Evolutionary conservation across 2,113 vertebrate genomes (phyloP), one percentile per base, ranked within the genome.

Genomic region (Osmerus eperlanus): DNA sequence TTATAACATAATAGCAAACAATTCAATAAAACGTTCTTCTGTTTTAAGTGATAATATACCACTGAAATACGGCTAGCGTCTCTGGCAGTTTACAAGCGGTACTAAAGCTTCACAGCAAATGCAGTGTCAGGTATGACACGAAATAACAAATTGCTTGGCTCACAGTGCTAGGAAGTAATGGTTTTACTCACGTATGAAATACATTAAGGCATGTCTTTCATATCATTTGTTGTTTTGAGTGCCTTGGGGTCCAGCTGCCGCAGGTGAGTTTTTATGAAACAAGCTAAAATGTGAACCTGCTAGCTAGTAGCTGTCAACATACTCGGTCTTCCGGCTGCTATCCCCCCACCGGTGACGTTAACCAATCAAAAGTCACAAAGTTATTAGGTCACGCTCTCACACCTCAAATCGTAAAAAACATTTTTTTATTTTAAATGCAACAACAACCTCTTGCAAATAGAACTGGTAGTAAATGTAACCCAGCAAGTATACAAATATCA

Each of bases 111-210:
- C 7, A 8, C 23, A 23, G 55, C 60, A 18, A 19, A 65, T 41
- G 14, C 7, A 21, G 12, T 7, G 41, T 55, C 25, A 15, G 68
- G 65, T 67, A 79, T 73, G 86, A 83, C 87, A 54, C 82, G 28
- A 14, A 73, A 70, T 74, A 55, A 47, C 41, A 2, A 5, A 47
- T 2, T 47, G 41, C 7, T 47, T 12, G 9, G 9, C 9, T 47
- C 41, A 36, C 32, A 36, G 32, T 6, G 4, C 32, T 36, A 7
- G 32, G 32, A 36, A 47, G 41, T 12, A 9, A 9, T 9, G 41
- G 2, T 47, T 47, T 47, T 47, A 88, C 90, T 90, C 77, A 91
- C 89, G 85, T 76, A 86, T 89, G 70, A 83, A 87, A 87, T 83
- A 83, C 83, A 90, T 91, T 82, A 89, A 88, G 77, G 6, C 88